Base-by-base conservation (phyloP, 2,113 vertebrate genomes). In the Scopus umbretta region DNA sequence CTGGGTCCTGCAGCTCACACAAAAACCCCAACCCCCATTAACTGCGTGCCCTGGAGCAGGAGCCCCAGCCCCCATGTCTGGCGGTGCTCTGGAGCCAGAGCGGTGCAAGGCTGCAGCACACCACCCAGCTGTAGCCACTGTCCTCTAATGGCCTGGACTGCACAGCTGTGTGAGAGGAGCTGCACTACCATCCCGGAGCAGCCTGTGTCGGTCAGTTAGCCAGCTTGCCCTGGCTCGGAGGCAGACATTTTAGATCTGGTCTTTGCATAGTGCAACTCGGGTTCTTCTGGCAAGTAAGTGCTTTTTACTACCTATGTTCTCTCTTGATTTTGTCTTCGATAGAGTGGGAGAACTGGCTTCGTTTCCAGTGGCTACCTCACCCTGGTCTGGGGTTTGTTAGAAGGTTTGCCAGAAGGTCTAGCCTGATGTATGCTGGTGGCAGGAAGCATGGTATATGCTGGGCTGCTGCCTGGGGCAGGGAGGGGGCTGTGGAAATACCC, bases 251-350 rank as follows among this genome's bases (percentile, higher is more conserved):
- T 40, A 38, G 49, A 40, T 10, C 12, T 53, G 71, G 18, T 10
- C 43, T 53, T 40, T 19, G 5, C 20, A n/a, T 13, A 4, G 10
- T 71, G 61, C 38, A 62, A 0, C 47, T 67, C 1, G 0, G 16
- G 23, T 62, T 76, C 75, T 84, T 42, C 81, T 84, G 61, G 47
- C 45, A 81, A 78, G 52, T 67, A 50, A 81, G 62, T 61, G 19
- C 25, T 59, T 80, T 75, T 81, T 63, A 38, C 7, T 74, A 71
- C 27, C 19, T 47, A 1, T 22, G 1, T 26, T 75, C 29, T 73
- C 17, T 71, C 58, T 32, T 42, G 17, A 9, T 72, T 84, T 66
- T 56, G 32, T 49, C 38, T 56, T 80, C 0, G 1, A 2, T 12
- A 10, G 55, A 14, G 55, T 7, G 36, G 53, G 53, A 52, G 52